Evolutionary conservation across 2,113 vertebrate genomes (phyloP), one percentile per base, ranked within the genome.

Genomic region (Leptodactylus fuscus): DNA sequence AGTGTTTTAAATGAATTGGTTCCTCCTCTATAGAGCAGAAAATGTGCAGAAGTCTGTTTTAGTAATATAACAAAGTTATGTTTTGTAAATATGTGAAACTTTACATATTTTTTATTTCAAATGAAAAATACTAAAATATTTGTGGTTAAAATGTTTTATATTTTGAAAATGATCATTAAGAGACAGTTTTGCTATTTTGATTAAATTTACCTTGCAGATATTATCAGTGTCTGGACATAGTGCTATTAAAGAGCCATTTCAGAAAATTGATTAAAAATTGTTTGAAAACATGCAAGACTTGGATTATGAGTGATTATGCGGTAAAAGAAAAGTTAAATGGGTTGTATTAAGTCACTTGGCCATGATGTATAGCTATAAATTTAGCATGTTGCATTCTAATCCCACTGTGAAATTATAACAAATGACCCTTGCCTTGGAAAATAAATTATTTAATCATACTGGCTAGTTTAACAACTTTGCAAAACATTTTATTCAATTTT

Each of bases 351-450:
- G 85, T 89, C 85, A 94, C 93, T 88, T 83, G 86, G 74, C 91
- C 83, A 90, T 85, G 75, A 83, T 82, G 87, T 55, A 88, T 89
- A 55, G 87, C 88, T 92, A 71, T 88, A 92, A 87, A 91, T 92
- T 92, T 87, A 87, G 83, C 29, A 55, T 77, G 29, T 36, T 77
- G 49, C 53, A 29, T 53, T 77, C 4, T 77, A 77, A 77, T 7
- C 22, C 49, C 53, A 29, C 75, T 77, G 49, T 77, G 27, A 32
- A 55, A 77, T 55, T 51, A 53, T 32, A 53, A 77, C 29, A 77
- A 76, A 55, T 36, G 16, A 53, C 29, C 48, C 15, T 51, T 24
- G 20, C 48, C 53, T 36, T 22, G 75, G 46, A 46, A 29, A 20
- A 46, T 22, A 24, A 76, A 24, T 51, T 15, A 76, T 2, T 76